Evolutionary conservation across 2,888 invertebrate species (phyloP), one percentile per base, ranked within the genome.

Genomic region (Cryptocheilus praepositus): DNA sequence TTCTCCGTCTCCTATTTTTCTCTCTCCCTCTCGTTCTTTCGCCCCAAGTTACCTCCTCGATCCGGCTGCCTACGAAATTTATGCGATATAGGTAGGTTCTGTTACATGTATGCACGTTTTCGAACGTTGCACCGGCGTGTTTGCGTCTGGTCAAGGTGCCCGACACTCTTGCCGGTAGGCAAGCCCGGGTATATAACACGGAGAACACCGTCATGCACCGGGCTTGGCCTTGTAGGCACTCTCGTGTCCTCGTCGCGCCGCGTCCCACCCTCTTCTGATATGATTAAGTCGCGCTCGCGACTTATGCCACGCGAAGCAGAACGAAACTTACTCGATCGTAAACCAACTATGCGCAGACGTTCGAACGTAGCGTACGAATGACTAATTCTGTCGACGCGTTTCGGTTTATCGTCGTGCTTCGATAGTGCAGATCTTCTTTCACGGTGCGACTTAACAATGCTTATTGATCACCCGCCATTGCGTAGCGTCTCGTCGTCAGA

Each of bases 111-210:
- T 44, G 53, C 62, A 59, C 22, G 51, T 44, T 77, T 71, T 81
- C 74, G 81, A 80, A 66, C 84, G 73, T 85, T 83, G 83, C 80
- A 81, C 83, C 71, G 78, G 67, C 75, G 71, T 75, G 58, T 76
- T 79, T 76, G 75, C 70, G 80, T 71, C 76, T 81, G 85, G 84
- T 83, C 84, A 83, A 84, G 85, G 84, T 83, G 80, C 80, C 81
- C 80, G 72, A 67, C 74, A 62, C 68, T 54, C 16, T 49, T 67
- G 73, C 70, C 75, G 69, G 56, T 68, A 52, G 54, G 59, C 22
- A 36, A 36, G 36, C 36, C 0, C 18, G 49, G 18, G 45, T 55
- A 59, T 44, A 13, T 52, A 21, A n/a, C 28, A 28, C 57, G 55
- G 58, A 49, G 65, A 45, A 58, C 62, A 68, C 53, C 64, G 64